Percentiles rank a stretch among this genome's conserved stretches.
These are phyloP conservation scores for Alloscopus bannaensis DNA, from an alignment of 2,888 invertebrate species.

Conservation along the genomic window DNA sequence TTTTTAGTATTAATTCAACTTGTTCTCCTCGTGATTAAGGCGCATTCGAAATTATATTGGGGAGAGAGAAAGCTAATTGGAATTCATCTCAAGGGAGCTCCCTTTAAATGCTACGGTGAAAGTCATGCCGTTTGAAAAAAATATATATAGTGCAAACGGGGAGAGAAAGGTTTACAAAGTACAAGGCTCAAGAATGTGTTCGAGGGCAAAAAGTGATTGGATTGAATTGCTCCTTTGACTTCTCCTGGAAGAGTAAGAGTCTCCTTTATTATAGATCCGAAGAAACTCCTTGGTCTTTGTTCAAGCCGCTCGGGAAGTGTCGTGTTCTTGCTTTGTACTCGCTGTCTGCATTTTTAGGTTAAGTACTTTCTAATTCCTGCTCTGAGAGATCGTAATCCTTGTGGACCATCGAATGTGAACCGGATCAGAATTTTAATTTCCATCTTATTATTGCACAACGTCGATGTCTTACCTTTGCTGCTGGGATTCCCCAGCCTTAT, in stretches of 20 bases:
- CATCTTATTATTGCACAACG: slow-evolving; percentile 15
- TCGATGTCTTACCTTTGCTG: not conserved
- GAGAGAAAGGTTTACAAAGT: not conserved
- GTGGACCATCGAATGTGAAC: slow-evolving; percentile 44
- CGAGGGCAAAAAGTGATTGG: slow-evolving; percentile 14
- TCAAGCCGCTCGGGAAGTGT: not conserved
- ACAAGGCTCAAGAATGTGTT: not conserved
- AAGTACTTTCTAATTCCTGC: slow-evolving; percentile 15
- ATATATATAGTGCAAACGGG: not conserved
- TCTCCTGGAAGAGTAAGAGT: not conserved
- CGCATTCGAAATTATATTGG: slow-evolving; percentile 19
- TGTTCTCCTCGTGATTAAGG: slow-evolving; percentile 27
- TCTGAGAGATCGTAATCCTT: slow-evolving; percentile 20
- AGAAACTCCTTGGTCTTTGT: no score
- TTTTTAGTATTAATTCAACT: slow-evolving; percentile 25
- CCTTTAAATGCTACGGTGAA: not conserved
- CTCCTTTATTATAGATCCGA: no score
- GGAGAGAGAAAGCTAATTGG: slow-evolving; percentile 44
- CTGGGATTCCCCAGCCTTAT: not conserved
- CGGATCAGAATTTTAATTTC: slow-evolving; percentile 57
- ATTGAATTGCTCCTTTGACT: slow-evolving; percentile 13
- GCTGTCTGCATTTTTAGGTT: slow-evolving; percentile 2
- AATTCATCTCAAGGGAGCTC: slow-evolving; percentile 38
- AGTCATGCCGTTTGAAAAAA: not conserved
- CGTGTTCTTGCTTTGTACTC: not conserved